Conservation (phyloP, 2,888 invertebrate species). For the Gibbula magus region DNA sequence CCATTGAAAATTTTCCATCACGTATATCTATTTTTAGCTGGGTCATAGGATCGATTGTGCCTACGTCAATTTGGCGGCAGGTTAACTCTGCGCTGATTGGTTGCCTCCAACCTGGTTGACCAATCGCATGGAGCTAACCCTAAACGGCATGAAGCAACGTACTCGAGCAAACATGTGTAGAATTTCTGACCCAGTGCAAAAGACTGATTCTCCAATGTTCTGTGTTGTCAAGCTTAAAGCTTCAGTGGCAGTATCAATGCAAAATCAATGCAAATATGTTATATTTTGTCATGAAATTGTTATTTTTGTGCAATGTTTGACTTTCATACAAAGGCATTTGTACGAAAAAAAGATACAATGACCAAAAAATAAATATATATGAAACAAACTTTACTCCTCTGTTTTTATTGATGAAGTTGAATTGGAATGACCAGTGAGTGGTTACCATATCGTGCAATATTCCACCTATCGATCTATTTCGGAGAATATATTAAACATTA, state of each 20-base stretch:
- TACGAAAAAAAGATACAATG: slow-evolving; percentile 19
- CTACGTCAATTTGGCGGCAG: slow-evolving; percentile 15
- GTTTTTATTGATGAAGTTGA: not conserved
- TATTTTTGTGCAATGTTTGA: slow-evolving; percentile 29
- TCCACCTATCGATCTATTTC: no score
- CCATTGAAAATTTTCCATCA: slow-evolving; percentile 26
- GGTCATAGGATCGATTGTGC: slow-evolving; percentile 4
- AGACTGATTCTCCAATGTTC: not conserved
- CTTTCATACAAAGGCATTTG: slow-evolving; percentile 15
- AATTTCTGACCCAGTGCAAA: slow-evolving; percentile 2
- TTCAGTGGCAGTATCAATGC: slow-evolving; percentile 17
- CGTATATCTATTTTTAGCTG: not conserved
- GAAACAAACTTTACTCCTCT: not conserved
- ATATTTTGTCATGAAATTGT: slow-evolving; percentile 20
- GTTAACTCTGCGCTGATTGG: slow-evolving; percentile 5
- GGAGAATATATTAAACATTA: no score
- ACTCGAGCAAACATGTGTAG: slow-evolving; percentile 3
- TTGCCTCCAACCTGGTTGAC: not conserved
- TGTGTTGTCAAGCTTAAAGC: not conserved
- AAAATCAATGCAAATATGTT: slow-evolving; percentile 30
- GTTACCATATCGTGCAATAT: no score
- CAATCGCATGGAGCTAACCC: not conserved
- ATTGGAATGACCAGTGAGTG: no score
- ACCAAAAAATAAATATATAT: slow-evolving; percentile 28
- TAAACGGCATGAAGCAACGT: not conserved